Percentiles rank a stretch among this genome's conserved stretches.
These are phyloP conservation scores for Therioaphis trifolii DNA, from an alignment of 2,888 invertebrate species.

Conservation along the genomic window DNA sequence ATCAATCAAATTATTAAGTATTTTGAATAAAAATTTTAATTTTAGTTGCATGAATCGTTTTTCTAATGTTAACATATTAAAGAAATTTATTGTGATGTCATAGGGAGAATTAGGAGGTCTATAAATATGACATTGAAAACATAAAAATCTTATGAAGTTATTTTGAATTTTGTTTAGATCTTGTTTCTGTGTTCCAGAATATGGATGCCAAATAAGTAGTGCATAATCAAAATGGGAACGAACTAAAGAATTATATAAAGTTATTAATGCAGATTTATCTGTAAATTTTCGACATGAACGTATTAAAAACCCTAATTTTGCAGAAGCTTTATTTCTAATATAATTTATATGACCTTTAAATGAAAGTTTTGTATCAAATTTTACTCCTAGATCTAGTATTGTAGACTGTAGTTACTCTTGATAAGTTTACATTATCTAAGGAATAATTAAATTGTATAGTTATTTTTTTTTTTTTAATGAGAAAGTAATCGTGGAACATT, in stretches of 20 bases:
- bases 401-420: not conserved
- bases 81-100: no score
- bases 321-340: not conserved
- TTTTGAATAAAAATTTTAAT: not conserved
- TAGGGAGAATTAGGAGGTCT: not conserved
- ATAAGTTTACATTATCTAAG: not conserved
- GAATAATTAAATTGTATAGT: not conserved
- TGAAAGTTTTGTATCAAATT: not conserved
- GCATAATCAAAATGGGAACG: not conserved
- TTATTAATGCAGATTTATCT: no score
- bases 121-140: no score
- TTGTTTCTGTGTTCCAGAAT: no score
- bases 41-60: not conserved
- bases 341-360: not conserved
- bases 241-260: not conserved
- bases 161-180: no score
- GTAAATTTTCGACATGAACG: no score
- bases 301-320: constrained; percentile 9
- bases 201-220: no score
- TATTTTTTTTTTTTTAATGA: not conserved
- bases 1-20: no score
- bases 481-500: not conserved
- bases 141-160: no score
- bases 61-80: not conserved
- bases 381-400: not conserved